Evolutionary conservation across 1,140 invertebrate genomes (phyloP).

Genomic region (Nephila pilipes): DNA sequence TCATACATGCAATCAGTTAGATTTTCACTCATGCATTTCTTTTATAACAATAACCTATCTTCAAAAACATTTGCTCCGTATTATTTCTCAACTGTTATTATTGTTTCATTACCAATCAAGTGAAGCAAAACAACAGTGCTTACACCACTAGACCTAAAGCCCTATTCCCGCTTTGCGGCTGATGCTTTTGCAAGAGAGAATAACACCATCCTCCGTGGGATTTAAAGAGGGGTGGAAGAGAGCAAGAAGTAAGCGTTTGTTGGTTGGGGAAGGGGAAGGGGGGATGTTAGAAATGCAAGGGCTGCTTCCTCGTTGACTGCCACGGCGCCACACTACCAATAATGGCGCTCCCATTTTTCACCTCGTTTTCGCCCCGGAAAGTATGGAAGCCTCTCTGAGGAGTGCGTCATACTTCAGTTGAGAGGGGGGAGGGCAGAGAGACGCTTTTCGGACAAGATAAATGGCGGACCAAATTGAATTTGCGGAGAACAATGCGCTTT

Average conservation of each 20-base stretch:
- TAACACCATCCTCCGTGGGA: conserved; percentile 55
- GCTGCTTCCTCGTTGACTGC: conserved; percentile 36
- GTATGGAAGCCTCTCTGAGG: not conserved
- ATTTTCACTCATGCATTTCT: no score
- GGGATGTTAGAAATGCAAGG: conserved; percentile 60
- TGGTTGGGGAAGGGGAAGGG: not conserved
- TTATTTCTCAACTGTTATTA: no score
- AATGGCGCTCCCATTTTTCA: conserved; percentile 63
- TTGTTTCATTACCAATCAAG: no score
- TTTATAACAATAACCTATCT: no score
- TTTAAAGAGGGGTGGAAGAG: conserved; percentile 3
- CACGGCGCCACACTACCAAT: conserved; percentile 58
- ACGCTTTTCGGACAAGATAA: conserved; percentile 73
- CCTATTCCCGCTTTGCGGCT: conserved; percentile 20
- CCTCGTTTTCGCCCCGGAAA: conserved; percentile 57
- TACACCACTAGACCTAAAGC: conserved; percentile 21
- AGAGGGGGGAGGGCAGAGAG: not conserved
- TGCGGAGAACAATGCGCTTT: conserved; percentile 75
- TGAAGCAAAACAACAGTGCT: not conserved
- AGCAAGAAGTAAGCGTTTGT: conserved; percentile 12
- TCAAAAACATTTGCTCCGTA: no score
- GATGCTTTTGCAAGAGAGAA: conserved; percentile 72
- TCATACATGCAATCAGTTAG: no score
- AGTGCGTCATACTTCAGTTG: conserved; percentile 42
- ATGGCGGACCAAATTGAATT: conserved; percentile 74